phyloP scores from a whole-genome alignment of 2,888 invertebrate genomes.

The Sarcophaga variegata region DNA sequence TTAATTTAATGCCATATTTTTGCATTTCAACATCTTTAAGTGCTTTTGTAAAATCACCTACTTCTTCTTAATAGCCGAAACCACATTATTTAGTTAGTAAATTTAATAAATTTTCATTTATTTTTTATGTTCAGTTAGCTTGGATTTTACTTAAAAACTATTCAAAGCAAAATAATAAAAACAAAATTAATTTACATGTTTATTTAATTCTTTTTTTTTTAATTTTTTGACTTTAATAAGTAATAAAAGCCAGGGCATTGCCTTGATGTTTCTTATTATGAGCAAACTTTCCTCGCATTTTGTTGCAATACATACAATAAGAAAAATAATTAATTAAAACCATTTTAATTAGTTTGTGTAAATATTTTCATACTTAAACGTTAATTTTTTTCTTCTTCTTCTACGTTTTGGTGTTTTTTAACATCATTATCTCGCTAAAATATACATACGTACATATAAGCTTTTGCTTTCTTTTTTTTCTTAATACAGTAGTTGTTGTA shows the following conservation, averaged over 20 bases:
- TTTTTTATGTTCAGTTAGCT: conserved; percentile 14
- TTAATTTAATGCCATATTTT: background rate
- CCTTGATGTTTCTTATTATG: conserved; percentile 2
- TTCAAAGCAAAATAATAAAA: background rate
- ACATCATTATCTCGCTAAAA: background rate
- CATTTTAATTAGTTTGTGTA: conserved; percentile 4
- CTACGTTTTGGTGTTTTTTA: background rate
- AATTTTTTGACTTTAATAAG: background rate
- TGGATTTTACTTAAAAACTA: background rate
- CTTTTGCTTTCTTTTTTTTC: conserved; percentile 42
- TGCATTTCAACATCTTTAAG: background rate
- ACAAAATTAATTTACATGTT: background rate
- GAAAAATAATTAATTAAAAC: background rate
- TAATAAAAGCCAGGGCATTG: background rate
- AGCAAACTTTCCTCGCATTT: conserved; percentile 15
- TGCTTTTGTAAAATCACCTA: background rate
- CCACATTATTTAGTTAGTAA: background rate
- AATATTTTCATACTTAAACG: conserved; percentile 13
- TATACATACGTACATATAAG: background rate
- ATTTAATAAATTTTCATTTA: background rate
- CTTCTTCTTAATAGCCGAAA: background rate
- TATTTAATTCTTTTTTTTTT: background rate
- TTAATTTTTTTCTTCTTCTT: background rate
- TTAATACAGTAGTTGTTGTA: background rate
- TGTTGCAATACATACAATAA: background rate